Percentiles rank a stretch among this genome's conserved stretches.
These are phyloP conservation scores for Orius insidiosus DNA, from an alignment of 1,140 invertebrate species.

Conservation along the genomic window DNA sequence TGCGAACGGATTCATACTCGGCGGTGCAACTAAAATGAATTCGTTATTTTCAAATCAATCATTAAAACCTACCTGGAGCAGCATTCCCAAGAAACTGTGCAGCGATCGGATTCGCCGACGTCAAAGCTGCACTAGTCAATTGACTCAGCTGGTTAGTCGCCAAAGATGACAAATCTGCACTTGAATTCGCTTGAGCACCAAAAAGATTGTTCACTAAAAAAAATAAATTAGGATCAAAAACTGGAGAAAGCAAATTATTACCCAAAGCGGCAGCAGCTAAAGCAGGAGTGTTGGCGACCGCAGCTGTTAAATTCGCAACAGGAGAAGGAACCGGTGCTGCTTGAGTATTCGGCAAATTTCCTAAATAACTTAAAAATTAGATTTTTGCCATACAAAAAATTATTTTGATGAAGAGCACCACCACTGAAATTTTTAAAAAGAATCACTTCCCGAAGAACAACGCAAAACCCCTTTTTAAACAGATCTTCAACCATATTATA, in stretches of 20 bases:
- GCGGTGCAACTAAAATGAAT: not conserved
- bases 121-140: constrained; percentile 7
- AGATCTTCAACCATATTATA: too few relatives aligned
- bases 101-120: constrained; percentile 10
- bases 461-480: too few relatives aligned
- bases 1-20: not conserved
- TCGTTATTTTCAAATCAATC: not conserved
- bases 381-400: constrained; percentile 8
- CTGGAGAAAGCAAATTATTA: too few relatives aligned
- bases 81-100: constrained; percentile 5
- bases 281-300: constrained; percentile 10
- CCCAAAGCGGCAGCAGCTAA: constrained; percentile 19
- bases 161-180: constrained; percentile 1
- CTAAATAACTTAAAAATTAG: constrained; percentile 15
- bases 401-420: too few relatives aligned
- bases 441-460: too few relatives aligned
- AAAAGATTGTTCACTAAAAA: constrained; percentile 10
- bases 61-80: not conserved
- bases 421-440: too few relatives aligned
- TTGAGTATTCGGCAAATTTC: constrained; percentile 23
- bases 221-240: too few relatives aligned
- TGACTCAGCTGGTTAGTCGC: constrained; percentile 1
- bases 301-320: constrained; percentile 1
- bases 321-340: constrained; percentile 12
- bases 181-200: not conserved